Conservation (phyloP, 30 jellyfish, hydroid and myxozoan species). For the Chrysaora quinquecirrha region DNA sequence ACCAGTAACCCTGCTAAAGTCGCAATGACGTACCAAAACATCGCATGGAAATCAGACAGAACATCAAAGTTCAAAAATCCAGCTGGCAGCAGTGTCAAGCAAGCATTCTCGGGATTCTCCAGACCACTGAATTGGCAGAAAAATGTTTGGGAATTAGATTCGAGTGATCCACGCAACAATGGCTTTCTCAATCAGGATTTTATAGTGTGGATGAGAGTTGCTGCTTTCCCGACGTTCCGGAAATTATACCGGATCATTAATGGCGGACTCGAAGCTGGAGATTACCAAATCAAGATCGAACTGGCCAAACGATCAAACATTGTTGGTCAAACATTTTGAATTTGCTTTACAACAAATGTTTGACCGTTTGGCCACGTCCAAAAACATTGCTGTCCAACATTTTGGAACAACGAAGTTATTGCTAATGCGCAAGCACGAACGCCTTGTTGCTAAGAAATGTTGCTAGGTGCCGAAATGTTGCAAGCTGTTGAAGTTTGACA, state of each 20-base stretch:
- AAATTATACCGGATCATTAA: constrained; percentile 79
- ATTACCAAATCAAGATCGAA: constrained; percentile 42
- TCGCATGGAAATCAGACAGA: constrained; percentile 97
- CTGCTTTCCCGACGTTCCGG: constrained; percentile 98
- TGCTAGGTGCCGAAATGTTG: no score
- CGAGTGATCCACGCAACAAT: constrained; percentile 36
- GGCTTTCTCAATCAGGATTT: constrained; percentile 86
- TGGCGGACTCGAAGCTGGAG: constrained; percentile 42
- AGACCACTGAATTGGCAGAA: constrained; percentile 89
- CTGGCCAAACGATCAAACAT: no score
- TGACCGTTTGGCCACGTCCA: no score
- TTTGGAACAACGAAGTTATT: no score
- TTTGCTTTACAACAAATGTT: no score
- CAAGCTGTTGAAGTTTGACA: no score
- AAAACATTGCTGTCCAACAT: no score
- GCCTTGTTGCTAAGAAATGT: no score
- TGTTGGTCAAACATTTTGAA: no score
- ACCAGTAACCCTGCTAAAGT: constrained; percentile 13
- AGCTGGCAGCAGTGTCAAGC: constrained; percentile 44
- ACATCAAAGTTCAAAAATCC: constrained; percentile 88
- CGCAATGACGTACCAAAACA: constrained; percentile 63
- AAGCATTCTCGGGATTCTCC: constrained; percentile 53
- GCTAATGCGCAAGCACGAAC: no score
- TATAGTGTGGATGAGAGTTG: constrained; percentile 99
- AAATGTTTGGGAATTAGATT: constrained; percentile 69